These are phyloP conservation scores for Haliclona indistincta DNA, from an alignment of 37 sponge, comb jelly and placozoan species.

Conservation along the genomic window DNA sequence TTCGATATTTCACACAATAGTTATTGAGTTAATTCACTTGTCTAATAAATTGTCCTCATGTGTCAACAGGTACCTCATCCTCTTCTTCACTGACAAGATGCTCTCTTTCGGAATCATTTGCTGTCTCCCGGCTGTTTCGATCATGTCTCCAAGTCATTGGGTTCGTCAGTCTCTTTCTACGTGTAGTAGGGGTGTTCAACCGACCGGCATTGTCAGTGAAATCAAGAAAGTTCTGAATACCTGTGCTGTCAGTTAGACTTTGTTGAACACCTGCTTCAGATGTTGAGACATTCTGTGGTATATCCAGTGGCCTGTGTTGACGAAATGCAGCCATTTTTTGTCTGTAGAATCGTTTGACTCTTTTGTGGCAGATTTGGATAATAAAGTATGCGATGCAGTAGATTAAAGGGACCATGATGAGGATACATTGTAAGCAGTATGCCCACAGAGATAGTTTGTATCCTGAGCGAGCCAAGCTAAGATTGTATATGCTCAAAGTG, in stretches of 20 bases:
- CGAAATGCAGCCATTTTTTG: too few species aligned
- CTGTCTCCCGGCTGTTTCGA: too few species aligned
- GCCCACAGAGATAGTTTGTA: neutral
- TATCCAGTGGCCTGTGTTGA: neutral
- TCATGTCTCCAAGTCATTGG: too few species aligned
- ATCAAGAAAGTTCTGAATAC: neutral
- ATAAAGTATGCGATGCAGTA: constrained; percentile 14
- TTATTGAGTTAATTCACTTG: too few species aligned
- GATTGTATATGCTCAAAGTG: constrained; percentile 45
- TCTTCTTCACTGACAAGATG: too few species aligned
- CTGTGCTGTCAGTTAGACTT: neutral
- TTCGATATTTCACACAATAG: too few species aligned
- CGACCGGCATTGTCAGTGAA: neutral
- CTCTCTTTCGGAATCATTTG: too few species aligned
- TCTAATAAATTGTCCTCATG: too few species aligned
- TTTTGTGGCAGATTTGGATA: neutral
- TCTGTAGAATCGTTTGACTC: neutral
- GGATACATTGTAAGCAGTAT: constrained; percentile 23
- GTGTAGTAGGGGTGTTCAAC: neutral
- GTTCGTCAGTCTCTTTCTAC: too few species aligned
- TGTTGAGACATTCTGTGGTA: neutral
- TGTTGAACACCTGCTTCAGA: neutral
- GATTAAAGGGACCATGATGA: constrained; percentile 36
- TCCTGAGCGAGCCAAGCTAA: too few species aligned
- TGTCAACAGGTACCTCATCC: too few species aligned